Base-by-base conservation (phyloP, 2,113 vertebrate genomes). In the Brachypteracias leptosomus region DNA sequence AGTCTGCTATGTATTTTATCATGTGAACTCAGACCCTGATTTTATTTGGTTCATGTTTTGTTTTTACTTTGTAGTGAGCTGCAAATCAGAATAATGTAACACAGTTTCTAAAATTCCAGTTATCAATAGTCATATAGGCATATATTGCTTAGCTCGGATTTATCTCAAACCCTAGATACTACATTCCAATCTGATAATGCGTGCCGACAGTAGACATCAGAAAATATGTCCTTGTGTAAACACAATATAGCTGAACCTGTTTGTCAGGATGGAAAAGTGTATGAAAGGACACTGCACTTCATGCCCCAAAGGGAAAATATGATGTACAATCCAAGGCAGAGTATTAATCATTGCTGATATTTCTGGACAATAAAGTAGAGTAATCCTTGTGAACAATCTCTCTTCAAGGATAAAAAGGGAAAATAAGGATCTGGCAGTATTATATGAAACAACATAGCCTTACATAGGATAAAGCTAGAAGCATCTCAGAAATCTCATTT, bases 341-440 rank as follows among this genome's bases (percentile, higher is more conserved):
- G 93, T 96, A 98, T 98, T 98, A 98, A 98, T 98, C 98, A 98
- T 93, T 81, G 81, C 88, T 97, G 97, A 97, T 97, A 97, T 96
- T 97, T 98, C 96, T 97, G 96, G 97, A 97, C 97, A 98, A 98
- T 97, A 98, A 98, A 94, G 95, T 94, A 63, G 75, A 97, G 93
- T 95, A 96, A 98, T 97, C 96, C 96, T 97, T 92, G 94, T 93
- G 96, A 98, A 97, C 91, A 97, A 97, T 96, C 89, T 96, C 96
- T 97, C 96, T 97, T 98, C 97, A 98, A 98, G 97, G 97, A 96
- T 98, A 97, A 96, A 98, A 96, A 92, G 38, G 35, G 47, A 97
- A 91, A 97, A 97, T 94, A 98, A 98, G 95, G 83, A 98, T 97
- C 92, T 84, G 82, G 58, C 55, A 91, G 88, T 91, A 94, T 96